A percentile compares a stretch with the other conserved stretches of the same genome.
phyloP scores from a whole-genome alignment of 2,888 invertebrate genomes.

The Molorchus minor region DNA sequence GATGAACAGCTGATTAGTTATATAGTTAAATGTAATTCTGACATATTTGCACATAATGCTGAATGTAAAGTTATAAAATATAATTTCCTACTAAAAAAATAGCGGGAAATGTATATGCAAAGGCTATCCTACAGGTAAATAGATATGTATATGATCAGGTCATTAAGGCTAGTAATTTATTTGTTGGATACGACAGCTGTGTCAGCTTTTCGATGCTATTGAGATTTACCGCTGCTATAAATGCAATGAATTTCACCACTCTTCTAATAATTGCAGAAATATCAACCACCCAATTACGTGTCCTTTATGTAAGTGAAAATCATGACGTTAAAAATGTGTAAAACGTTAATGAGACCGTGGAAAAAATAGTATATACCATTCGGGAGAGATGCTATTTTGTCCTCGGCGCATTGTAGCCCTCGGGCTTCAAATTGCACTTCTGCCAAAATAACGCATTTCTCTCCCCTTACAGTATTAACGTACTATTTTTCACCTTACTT shows the following conservation, averaged over 20 bases:
- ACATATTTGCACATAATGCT: background rate
- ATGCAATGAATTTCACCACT: slow-evolving; percentile 4
- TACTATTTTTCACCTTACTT: too few relatives aligned
- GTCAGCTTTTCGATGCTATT: slow-evolving; percentile 10
- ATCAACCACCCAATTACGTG: background rate
- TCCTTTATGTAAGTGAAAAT: background rate
- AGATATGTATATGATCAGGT: slow-evolving; percentile 9
- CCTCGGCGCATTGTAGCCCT: too few relatives aligned
- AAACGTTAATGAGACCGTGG: too few relatives aligned
- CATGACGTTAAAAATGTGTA: background rate
- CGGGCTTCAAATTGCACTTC: too few relatives aligned
- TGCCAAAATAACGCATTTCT: too few relatives aligned
- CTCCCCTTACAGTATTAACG: too few relatives aligned
- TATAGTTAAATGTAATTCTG: slow-evolving; percentile 8
- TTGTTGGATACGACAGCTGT: slow-evolving; percentile 20
- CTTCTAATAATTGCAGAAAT: background rate
- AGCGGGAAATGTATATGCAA: too few relatives aligned
- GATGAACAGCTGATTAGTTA: background rate
- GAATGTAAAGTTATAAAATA: slow-evolving; percentile 18
- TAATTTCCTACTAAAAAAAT: slow-evolving; percentile 10
- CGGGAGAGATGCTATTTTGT: too few relatives aligned
- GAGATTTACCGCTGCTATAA: slow-evolving; percentile 1
- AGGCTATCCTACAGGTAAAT: slow-evolving; percentile 20
- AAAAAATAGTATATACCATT: too few relatives aligned
- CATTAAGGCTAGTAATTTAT: slow-evolving; percentile 12